Evolutionary conservation across 2,113 vertebrate genomes (phyloP), one percentile per base, ranked within the genome.

Genomic region (Nicator chloris): DNA sequence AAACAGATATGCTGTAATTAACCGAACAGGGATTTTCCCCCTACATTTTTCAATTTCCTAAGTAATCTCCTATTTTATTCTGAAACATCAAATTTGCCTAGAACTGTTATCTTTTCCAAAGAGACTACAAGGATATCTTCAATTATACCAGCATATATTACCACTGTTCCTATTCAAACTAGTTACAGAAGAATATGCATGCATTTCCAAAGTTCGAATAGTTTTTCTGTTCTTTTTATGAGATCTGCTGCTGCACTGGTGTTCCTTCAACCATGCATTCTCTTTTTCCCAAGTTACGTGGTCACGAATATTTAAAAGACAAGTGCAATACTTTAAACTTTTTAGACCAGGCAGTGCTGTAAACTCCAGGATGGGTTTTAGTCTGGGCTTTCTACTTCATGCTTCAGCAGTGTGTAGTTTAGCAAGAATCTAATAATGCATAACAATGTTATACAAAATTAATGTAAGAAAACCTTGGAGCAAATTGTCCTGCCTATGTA

Each of bases 381-480:
- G 24, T 47, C n/a, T 54, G 13, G 60, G 39, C 12, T 85, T 39
- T 90, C 42, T 72, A 30, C 83, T 92, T 91, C 73, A 76, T 96
- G 88, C 72, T 90, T 80, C 84, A 87, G 50, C 57, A 86, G 70
- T 63, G 45, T 90, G 69, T 63, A 84, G 42, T 88, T 93, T 73
- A 93, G 93, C 33, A 95, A 90, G 76, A 68, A 49, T 92, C 88
- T 92, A 94, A 95, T 95, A 94, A 94, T 49, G 76, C 81, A 49
- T 93, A 96, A 96, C 84, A 90, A 47, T 88, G 76, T 93, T 93
- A 85, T 82, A 92, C 44, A 96, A 94, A 96, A 96, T 92, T 93
- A 96, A 96, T 86, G 31, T 82, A 87, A 96, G 94, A 95, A 96
- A 95, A 88, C 76, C 76, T 63, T 90, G 92, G 40, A 93, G 78